Evolutionary conservation across 2,888 invertebrate species (phyloP).

Genomic region (Lasius platythorax): DNA sequence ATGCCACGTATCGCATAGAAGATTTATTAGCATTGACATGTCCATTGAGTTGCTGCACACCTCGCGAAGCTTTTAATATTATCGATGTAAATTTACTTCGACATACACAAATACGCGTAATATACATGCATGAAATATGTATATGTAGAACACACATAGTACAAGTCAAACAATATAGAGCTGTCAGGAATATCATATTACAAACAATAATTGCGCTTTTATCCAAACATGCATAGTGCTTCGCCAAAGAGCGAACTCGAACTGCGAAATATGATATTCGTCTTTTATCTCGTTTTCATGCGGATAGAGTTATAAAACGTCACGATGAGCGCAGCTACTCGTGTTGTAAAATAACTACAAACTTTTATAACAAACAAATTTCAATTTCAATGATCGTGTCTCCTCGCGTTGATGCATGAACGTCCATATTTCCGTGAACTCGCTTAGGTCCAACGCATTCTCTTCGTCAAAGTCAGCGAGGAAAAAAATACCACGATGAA

Average conservation of each 20-base stretch:
- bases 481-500: conserved; percentile 9
- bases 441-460: conserved; percentile 22
- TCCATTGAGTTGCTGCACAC: not conserved
- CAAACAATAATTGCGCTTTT: conserved; percentile 36
- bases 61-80: not conserved
- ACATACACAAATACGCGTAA: too few species aligned
- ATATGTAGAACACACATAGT: not conserved
- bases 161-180: not conserved
- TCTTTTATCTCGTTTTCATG: conserved; percentile 13
- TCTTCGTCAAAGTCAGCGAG: not conserved
- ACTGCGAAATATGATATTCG: not conserved
- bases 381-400: conserved; percentile 49
- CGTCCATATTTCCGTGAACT: conserved; percentile 18
- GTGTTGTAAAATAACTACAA: not conserved
- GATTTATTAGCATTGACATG: conserved; percentile 17
- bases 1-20: not conserved
- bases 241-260: not conserved
- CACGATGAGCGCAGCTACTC: not conserved
- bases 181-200: conserved; percentile 20
- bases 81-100: not conserved
- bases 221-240: not conserved
- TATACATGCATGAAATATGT: not conserved
- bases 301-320: conserved; percentile 23
- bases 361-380: conserved; percentile 51
- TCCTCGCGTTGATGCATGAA: conserved; percentile 28